Conservation (phyloP, 2,888 invertebrate genomes). For the Leucozona laternaria region DNA sequence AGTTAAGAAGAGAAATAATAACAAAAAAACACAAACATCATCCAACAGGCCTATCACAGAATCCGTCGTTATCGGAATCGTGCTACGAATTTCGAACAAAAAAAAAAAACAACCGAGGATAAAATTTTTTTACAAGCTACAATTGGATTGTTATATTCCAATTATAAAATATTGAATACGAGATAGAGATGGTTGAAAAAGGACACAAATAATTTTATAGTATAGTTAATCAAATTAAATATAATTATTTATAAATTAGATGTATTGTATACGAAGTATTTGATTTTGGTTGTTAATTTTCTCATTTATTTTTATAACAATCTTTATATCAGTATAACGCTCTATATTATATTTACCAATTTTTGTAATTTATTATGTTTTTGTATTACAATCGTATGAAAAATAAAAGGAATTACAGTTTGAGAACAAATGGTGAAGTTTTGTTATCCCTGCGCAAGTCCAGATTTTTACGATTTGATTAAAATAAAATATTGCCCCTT, state of each 20-base stretch:
- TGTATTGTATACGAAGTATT: slow-evolving; percentile 12
- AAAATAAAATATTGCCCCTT: too few species aligned
- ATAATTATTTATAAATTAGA: slow-evolving; percentile 37
- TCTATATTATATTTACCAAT: slow-evolving; percentile 29
- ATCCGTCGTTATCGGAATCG: background rate
- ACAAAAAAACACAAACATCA: slow-evolving; percentile 30
- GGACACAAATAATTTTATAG: slow-evolving; percentile 20
- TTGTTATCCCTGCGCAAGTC: too few species aligned
- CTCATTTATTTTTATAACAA: slow-evolving; percentile 21
- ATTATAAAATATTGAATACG: background rate
- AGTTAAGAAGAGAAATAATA: slow-evolving; percentile 44
- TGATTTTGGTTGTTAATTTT: slow-evolving; percentile 17
- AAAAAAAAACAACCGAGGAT: background rate
- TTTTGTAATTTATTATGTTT: slow-evolving; percentile 49
- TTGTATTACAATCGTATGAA: slow-evolving; percentile 18
- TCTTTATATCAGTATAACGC: slow-evolving; percentile 8
- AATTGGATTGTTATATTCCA: background rate
- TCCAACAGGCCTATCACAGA: background rate
- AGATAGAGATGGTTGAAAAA: slow-evolving; percentile 3
- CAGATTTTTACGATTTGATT: too few species aligned
- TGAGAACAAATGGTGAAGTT: slow-evolving; percentile 28
- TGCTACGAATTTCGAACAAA: background rate
- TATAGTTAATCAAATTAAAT: slow-evolving; percentile 27
- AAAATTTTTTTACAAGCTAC: background rate
- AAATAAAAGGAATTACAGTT: slow-evolving; percentile 45